phyloP scores from a whole-genome alignment of 2,113 vertebrate species.

The Sander lucioperca region DNA sequence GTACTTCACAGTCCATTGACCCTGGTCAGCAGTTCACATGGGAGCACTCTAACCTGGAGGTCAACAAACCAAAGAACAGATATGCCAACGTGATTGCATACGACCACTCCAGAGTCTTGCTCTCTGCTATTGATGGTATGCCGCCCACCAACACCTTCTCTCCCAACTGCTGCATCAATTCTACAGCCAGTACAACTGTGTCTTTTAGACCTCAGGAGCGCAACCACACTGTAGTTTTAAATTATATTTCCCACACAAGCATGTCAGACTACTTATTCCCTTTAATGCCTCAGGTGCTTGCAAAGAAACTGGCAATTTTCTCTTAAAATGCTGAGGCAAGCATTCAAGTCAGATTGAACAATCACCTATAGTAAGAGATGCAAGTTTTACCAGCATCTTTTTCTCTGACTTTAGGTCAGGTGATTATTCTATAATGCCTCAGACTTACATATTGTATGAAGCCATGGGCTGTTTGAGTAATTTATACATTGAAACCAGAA shows the following conservation, averaged over 20 bases:
- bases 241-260: conserved; percentile 7
- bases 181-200: neutral
- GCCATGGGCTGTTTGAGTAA: neutral
- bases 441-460: neutral
- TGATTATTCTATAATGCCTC: neutral
- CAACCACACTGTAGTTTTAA: conserved; percentile 31
- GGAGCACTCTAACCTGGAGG: conserved; percentile 99
- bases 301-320: conserved; percentile 29
- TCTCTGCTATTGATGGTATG: conserved; percentile 97
- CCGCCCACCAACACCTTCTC: conserved; percentile 38
- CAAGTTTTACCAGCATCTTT: neutral
- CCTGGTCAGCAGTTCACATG: conserved; percentile 99
- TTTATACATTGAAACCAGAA: neutral
- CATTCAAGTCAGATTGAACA: conserved; percentile 17
- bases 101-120: conserved; percentile 96
- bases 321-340: neutral
- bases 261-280: conserved; percentile 31
- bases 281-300: conserved; percentile 30
- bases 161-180: conserved; percentile 40
- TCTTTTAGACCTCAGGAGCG: conserved; percentile 26
- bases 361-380: neutral
- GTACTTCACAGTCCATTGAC: conserved; percentile 92
- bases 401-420: neutral
- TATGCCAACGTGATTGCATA: conserved; percentile 99
- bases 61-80: conserved; percentile 99